Base-by-base conservation (phyloP, 2,113 vertebrate species). In the Pipa parva region DNA sequence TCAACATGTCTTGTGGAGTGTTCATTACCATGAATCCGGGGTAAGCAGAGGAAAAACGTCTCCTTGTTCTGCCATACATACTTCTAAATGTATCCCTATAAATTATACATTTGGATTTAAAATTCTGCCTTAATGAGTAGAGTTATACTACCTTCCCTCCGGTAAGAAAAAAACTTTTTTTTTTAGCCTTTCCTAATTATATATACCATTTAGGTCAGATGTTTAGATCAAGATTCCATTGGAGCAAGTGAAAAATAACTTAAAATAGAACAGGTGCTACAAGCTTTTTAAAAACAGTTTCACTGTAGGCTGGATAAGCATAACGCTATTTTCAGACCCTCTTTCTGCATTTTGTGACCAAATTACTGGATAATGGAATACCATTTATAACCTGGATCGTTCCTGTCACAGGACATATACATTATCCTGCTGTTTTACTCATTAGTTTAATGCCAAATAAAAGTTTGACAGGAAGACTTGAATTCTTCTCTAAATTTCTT, bases 21-120 rank as follows among this genome's bases (percentile, higher is more conserved):
- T 84, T 85, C 65, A 75, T 82, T 71, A 87, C 86, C 49, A 60
- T 87, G 68, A 87, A 83, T 63, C 81, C 79, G 28, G 72, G 78
- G 84, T 88, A 77, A 78, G 77, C 73, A 18, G 28, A 25, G 17
- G 12, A 17, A 36, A 37, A 33, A 25, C n/a, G 50, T 63, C 50
- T 36, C 7, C 51, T 21, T 42, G 25, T 11, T 60, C 39, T 49
- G 39, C 33, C 56, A 60, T 28, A 36, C 29, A 17, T 28, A 50
- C 36, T 59, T 42, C 18, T 8, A 29, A 68, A 37, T 59, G 45
- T 52, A 51, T 21, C n/a, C 5, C 46, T 17, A 60, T 69, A 61
- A 54, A 60, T 62, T 62, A 54, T 59, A 56, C 59, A 62, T 63
- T 20, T 45, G 22, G 58, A 28, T 36, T 31, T 18, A 11, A 63